These are phyloP conservation scores for Tenualosa thibaudeaui DNA, from an alignment of 2,797 vertebrate genomes.

Conservation along the genomic window DNA sequence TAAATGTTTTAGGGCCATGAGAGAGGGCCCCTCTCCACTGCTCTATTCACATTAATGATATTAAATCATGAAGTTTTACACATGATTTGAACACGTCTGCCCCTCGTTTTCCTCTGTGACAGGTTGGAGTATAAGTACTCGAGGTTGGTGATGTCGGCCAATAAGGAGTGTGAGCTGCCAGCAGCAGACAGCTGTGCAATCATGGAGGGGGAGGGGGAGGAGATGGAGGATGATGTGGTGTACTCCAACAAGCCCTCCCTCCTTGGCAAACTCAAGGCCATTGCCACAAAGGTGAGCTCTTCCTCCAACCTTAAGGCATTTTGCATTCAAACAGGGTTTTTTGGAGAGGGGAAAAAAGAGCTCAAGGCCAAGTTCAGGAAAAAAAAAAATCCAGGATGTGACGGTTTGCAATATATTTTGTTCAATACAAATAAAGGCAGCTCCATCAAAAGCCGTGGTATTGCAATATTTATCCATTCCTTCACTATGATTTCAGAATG, in stretches of 20 bases:
- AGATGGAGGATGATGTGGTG: constrained; percentile 89
- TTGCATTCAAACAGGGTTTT: background rate
- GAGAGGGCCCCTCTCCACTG: background rate
- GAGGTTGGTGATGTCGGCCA: constrained; percentile 92
- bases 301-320: background rate
- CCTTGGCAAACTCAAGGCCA: constrained; percentile 90
- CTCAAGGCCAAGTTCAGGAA: background rate
- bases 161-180: constrained; percentile 93
- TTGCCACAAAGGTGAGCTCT: constrained; percentile 89
- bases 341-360: background rate
- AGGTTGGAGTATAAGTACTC: constrained; percentile 98
- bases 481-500: background rate
- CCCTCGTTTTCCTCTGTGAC: constrained; percentile 34
- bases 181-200: constrained; percentile 96
- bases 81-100: background rate
- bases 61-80: background rate
- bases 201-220: constrained; percentile 94
- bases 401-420: background rate
- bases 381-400: background rate
- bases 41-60: background rate
- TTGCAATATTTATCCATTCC: background rate
- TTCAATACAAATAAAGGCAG: background rate
- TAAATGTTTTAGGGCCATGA: background rate
- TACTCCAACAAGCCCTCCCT: constrained; percentile 93
- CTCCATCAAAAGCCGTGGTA: background rate